Percentiles rank a stretch among this genome's conserved stretches.
Conservation (phyloP, 2,888 invertebrate species). For the Cryptus armator region DNA sequence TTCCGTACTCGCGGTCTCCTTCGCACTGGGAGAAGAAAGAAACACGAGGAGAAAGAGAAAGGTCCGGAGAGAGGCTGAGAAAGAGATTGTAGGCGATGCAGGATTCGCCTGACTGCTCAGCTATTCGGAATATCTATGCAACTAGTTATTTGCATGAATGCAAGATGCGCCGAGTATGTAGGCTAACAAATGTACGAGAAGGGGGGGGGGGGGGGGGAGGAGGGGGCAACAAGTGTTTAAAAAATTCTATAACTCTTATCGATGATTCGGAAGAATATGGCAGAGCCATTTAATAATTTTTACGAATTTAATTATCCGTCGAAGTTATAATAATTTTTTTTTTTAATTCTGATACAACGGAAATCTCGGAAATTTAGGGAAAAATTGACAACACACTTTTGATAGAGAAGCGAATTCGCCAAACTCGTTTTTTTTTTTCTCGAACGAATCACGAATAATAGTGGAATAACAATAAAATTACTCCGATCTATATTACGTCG, state of each 20-base stretch:
- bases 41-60: background rate
- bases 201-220: background rate
- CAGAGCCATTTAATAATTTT: background rate
- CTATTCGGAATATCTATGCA: background rate
- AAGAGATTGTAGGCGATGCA: background rate
- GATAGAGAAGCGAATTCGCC: too few relatives aligned
- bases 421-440: too few relatives aligned
- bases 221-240: background rate
- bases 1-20: constrained; percentile 6
- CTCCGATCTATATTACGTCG: background rate
- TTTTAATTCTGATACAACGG: too few relatives aligned
- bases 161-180: background rate
- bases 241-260: background rate
- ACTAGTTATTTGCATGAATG: background rate
- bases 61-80: background rate
- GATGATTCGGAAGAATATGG: background rate
- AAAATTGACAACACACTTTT: too few relatives aligned
- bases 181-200: background rate
- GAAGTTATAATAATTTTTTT: too few relatives aligned
- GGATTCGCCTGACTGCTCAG: constrained; percentile 4
- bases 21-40: background rate
- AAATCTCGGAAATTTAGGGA: too few relatives aligned
- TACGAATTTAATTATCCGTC: background rate
- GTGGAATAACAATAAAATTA: background rate
- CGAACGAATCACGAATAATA: too few relatives aligned